A percentile compares a stretch with the other conserved stretches of the same genome.
phyloP scores from a whole-genome alignment of 2,797 vertebrate genomes.

The Crenuchus spilurus region DNA sequence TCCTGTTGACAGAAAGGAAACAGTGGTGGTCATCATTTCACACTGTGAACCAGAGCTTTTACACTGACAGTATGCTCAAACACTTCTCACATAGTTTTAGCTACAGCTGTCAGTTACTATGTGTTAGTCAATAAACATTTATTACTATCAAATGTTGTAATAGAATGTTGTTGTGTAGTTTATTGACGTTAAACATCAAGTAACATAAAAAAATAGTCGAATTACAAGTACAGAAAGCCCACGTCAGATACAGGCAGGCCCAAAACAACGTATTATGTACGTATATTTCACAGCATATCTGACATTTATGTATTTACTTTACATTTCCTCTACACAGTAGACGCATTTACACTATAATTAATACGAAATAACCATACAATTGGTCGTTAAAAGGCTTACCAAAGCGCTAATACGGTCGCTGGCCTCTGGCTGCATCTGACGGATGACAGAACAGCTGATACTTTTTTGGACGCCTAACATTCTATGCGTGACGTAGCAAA shows the following conservation, averaged over 20 bases:
- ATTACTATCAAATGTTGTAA: too few species aligned
- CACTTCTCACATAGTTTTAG: neutral
- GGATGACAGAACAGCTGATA: slow-evolving; percentile 62
- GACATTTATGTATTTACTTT: neutral
- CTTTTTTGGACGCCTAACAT: neutral
- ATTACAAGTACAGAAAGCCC: too few species aligned
- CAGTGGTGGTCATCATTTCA: neutral
- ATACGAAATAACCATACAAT: neutral
- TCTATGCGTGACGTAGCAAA: neutral
- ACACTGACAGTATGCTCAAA: neutral
- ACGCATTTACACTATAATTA: neutral
- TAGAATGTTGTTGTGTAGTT: too few species aligned
- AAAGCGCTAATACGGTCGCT: neutral
- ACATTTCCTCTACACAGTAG: neutral
- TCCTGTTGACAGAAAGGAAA: slow-evolving; percentile 67
- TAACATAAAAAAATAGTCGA: too few species aligned
- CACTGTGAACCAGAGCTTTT: neutral
- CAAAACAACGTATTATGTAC: neutral
- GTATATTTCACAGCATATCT: neutral
- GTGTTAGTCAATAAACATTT: neutral
- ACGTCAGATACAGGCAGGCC: neutral
- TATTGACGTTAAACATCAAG: too few species aligned
- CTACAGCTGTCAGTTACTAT: neutral
- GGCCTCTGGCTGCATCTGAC: slow-evolving; percentile 27
- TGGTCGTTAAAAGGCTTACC: slow-evolving; percentile 13